phyloP scores from a whole-genome alignment of 2,113 vertebrate species.

The Hyaena hyaena region DNA sequence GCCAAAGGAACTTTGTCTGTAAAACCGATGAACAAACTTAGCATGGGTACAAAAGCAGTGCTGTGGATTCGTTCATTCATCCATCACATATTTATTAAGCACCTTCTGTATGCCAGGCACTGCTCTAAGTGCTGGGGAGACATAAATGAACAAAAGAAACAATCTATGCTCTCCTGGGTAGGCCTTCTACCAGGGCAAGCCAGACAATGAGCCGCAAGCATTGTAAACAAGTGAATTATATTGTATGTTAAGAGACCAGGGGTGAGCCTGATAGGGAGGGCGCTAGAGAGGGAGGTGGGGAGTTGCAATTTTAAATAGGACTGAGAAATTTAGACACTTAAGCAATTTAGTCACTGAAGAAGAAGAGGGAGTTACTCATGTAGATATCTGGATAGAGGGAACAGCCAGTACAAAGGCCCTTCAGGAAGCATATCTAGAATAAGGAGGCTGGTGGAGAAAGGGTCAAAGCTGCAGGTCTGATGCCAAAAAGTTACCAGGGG shows the following conservation, averaged over 20 bases:
- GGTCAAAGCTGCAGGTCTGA: background rate
- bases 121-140: background rate
- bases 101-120: background rate
- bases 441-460: background rate
- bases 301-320: constrained; percentile 31
- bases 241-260: background rate
- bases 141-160: background rate
- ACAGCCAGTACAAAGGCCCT: background rate
- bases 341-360: background rate
- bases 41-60: background rate
- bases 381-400: background rate
- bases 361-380: background rate
- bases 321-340: background rate
- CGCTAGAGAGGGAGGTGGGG: background rate
- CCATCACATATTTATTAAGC: constrained; percentile 11
- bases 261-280: background rate
- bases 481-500: background rate
- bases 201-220: background rate
- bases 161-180: background rate
- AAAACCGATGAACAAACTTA: background rate
- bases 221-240: background rate
- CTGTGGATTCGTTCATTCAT: background rate
- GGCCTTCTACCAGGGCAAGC: background rate
- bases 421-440: background rate
- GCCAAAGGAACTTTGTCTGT: background rate